phyloP scores from a whole-genome alignment of 2,113 vertebrate genomes.

The Hepsetus odoe region DNA sequence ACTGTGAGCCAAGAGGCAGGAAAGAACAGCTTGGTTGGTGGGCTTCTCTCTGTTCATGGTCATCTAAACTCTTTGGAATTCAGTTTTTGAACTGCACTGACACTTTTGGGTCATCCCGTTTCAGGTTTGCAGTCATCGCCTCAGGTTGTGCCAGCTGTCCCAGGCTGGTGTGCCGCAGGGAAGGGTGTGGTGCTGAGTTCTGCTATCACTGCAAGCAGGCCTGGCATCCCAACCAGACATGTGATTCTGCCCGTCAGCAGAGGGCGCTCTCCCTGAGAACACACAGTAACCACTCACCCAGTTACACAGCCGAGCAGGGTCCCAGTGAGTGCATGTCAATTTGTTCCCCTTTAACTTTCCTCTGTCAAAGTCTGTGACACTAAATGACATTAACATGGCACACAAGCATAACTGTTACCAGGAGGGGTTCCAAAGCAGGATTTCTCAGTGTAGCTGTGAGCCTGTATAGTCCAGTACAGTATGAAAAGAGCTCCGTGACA shows the following conservation, averaged over 20 bases:
- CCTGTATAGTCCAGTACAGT: no score
- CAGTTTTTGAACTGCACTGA: background rate
- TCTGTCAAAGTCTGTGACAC: background rate
- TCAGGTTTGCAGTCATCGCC: constrained; percentile 94
- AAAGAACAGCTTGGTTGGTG: background rate
- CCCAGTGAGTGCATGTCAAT: constrained; percentile 75
- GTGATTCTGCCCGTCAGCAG: constrained; percentile 95
- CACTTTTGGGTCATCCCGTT: constrained; percentile 11
- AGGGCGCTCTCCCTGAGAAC: constrained; percentile 89
- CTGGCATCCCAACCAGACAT: constrained; percentile 99
- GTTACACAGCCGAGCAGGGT: constrained; percentile 92
- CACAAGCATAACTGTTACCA: background rate
- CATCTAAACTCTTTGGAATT: background rate
- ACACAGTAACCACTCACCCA: constrained; percentile 93
- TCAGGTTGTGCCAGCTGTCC: constrained; percentile 98
- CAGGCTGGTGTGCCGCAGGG: constrained; percentile 90
- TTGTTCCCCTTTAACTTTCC: background rate
- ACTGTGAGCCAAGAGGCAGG: background rate
- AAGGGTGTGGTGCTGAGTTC: constrained; percentile 96
- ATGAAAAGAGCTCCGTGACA: no score
- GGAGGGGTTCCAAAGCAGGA: no score
- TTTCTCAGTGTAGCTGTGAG: no score
- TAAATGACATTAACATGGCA: background rate
- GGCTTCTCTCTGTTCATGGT: background rate
- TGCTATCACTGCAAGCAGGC: constrained; percentile 99